These are phyloP conservation scores for Lates japonicus DNA, from an alignment of 2,797 vertebrate species.

Conservation along the genomic window DNA sequence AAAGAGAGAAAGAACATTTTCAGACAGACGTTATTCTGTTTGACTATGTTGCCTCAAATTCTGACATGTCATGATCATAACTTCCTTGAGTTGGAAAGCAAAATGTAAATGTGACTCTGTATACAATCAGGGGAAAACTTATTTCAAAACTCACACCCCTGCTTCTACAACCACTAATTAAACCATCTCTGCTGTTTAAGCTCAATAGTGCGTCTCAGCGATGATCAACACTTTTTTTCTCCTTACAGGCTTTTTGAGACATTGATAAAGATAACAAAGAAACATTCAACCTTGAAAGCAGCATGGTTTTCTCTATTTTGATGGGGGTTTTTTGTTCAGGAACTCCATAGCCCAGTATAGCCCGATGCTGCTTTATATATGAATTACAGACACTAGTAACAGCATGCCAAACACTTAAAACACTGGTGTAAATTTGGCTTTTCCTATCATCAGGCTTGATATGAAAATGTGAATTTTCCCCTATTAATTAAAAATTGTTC, in stretches of 20 bases:
- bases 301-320: neutral
- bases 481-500: too few species aligned
- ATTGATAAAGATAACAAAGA: neutral
- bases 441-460: too few species aligned
- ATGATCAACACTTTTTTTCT: neutral
- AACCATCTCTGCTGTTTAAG: neutral
- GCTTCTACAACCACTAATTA: neutral
- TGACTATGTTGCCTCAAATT: neutral
- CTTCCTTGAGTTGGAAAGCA: neutral
- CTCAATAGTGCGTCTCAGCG: neutral
- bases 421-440: too few species aligned
- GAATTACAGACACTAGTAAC: neutral
- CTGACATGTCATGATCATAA: neutral
- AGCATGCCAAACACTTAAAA: neutral
- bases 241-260: neutral
- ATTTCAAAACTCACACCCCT: neutral
- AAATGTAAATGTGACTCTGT: neutral
- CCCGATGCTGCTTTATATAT: neutral
- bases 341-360: neutral
- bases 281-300: neutral
- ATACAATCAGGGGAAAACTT: too few species aligned
- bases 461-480: too few species aligned
- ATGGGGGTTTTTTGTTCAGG: neutral
- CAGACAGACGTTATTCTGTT: neutral
- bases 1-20: constrained; percentile 11